These are phyloP conservation scores for Heterotilapia buettikoferi DNA, from an alignment of 2,113 vertebrate genomes.

Conservation along the genomic window DNA sequence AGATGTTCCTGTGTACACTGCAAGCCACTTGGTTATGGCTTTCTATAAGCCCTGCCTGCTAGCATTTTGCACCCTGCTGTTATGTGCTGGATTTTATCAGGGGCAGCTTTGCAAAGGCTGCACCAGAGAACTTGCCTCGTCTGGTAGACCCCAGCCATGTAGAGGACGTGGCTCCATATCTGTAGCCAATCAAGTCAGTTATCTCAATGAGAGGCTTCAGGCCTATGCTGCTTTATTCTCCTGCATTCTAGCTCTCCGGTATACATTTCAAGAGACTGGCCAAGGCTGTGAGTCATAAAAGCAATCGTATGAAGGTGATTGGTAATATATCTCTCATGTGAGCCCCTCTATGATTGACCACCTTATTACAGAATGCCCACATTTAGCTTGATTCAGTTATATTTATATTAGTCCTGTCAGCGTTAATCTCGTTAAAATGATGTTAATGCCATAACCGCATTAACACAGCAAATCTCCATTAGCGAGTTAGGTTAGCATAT, in stretches of 20 bases:
- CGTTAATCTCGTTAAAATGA: not conserved
- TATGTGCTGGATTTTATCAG: too few species aligned
- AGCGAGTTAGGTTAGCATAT: rapidly evolving
- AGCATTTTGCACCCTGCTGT: too few species aligned
- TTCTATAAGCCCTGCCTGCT: not conserved
- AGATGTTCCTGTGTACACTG: too few species aligned
- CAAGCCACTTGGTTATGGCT: not conserved
- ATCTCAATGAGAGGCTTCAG: not conserved
- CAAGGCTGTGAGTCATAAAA: not conserved
- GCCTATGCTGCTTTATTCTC: not conserved
- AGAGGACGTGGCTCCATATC: not conserved
- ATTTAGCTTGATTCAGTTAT: not conserved
- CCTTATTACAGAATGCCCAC: not conserved
- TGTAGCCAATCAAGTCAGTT: not conserved
- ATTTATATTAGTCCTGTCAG: not conserved
- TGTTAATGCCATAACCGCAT: not conserved
- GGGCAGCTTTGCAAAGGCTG: not conserved
- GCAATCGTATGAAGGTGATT: not conserved
- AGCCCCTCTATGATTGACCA: not conserved
- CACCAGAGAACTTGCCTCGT: not conserved
- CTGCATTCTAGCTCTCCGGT: not conserved
- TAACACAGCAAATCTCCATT: not conserved
- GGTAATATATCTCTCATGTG: not conserved
- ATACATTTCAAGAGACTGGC: not conserved
- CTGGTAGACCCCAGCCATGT: not conserved